A percentile compares a stretch with the other conserved stretches of the same genome.
phyloP scores from a whole-genome alignment of 2,797 vertebrate genomes.

The Cossypha heuglini region DNA sequence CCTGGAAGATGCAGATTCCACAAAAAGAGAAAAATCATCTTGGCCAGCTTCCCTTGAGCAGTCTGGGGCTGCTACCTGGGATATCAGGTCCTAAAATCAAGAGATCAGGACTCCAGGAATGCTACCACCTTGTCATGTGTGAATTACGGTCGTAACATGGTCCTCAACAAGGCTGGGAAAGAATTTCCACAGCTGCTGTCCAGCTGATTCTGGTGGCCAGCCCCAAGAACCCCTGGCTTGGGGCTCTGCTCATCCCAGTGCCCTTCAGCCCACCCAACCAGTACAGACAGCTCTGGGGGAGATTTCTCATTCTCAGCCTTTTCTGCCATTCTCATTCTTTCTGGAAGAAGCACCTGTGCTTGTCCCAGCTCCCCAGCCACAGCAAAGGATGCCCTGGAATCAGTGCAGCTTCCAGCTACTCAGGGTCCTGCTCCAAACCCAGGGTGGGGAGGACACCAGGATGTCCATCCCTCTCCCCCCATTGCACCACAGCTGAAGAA shows the following conservation, averaged over 20 bases:
- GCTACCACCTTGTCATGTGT: not conserved
- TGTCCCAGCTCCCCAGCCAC: not conserved
- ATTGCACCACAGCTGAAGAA: accelerated
- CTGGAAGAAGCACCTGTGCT: not conserved
- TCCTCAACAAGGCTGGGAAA: not conserved
- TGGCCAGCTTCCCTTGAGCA: not conserved
- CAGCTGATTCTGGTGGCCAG: not conserved
- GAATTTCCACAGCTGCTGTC: not conserved
- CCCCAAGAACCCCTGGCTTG: not conserved
- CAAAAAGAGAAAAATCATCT: not conserved
- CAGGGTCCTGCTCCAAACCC: not conserved
- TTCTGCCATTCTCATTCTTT: not conserved
- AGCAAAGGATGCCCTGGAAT: not conserved
- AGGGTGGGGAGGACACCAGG: accelerated
- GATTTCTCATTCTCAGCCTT: not conserved
- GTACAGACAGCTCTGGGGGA: accelerated
- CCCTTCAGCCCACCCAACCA: not conserved
- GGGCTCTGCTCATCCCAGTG: not conserved
- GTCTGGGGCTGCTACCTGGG: not conserved
- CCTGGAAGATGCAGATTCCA: not conserved
- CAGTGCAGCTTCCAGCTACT: not conserved
- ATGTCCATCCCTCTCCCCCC: not conserved
- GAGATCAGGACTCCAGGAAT: not conserved
- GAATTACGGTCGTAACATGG: accelerated
- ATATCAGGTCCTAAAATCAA: not conserved